Evolutionary conservation across 2,113 vertebrate species (phyloP).

Genomic region (Podarcis raffonei): DNA sequence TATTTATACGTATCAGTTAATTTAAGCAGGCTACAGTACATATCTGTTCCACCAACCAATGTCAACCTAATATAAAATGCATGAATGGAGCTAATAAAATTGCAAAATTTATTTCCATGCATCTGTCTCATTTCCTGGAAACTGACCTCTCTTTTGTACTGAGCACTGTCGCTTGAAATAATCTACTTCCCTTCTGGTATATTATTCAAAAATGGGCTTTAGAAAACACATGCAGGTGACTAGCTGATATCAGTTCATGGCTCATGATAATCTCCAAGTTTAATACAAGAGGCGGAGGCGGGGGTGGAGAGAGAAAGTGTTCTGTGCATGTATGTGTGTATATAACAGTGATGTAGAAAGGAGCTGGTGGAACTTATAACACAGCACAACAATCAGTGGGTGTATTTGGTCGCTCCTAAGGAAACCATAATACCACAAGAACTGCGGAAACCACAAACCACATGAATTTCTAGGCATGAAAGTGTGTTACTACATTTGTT

Average conservation of each 20-base stretch:
- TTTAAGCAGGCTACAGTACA: neutral
- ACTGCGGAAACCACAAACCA: conserved; percentile 72
- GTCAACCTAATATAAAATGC: neutral
- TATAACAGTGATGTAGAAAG: conserved; percentile 1
- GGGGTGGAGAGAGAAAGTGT: neutral
- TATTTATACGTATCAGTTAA: neutral
- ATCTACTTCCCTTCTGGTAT: neutral
- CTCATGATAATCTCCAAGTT: neutral
- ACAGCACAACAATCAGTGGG: neutral
- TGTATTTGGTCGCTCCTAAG: conserved; percentile 56
- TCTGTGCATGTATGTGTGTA: neutral
- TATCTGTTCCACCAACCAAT: neutral
- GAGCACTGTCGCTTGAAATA: neutral
- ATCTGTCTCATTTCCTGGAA: no score
- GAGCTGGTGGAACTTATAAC: conserved; percentile 30
- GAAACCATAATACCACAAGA: conserved; percentile 69
- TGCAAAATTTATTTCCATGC: neutral
- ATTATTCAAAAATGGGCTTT: no score
- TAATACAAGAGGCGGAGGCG: neutral
- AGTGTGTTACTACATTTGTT: conserved; percentile 34
- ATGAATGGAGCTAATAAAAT: no score
- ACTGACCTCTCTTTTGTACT: neutral
- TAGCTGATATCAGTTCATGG: neutral
- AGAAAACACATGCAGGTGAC: neutral
- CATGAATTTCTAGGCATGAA: conserved; percentile 53